phyloP scores from a whole-genome alignment of 1,140 invertebrate genomes.

The Diplogasteroides magnus region DNA sequence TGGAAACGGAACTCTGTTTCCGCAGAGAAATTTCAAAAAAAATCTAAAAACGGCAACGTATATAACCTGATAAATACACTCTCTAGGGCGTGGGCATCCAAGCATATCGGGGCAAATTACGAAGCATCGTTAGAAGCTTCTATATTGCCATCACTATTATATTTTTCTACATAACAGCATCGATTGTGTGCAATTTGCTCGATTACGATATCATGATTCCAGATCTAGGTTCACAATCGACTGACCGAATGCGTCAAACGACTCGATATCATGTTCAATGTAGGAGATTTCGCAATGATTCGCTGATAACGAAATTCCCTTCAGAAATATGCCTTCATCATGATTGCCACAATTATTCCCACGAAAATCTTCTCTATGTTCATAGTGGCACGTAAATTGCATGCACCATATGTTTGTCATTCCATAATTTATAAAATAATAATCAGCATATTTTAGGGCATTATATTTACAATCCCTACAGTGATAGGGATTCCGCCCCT shows the following conservation, averaged over 20 bases:
- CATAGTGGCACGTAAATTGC: too few species aligned
- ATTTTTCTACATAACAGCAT: too few species aligned
- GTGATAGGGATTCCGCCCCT: too few species aligned
- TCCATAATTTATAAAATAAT: background rate
- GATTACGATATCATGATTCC: too few species aligned
- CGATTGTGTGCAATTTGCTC: too few species aligned
- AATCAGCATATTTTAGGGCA: background rate
- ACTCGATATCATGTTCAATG: background rate
- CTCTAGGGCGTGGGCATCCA: background rate
- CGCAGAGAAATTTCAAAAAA: too few species aligned
- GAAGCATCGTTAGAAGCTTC: background rate
- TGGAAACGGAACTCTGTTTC: too few species aligned
- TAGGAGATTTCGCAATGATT: too few species aligned
- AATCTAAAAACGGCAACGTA: too few species aligned
- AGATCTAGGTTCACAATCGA: background rate
- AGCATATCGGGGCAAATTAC: background rate
- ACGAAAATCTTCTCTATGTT: conserved; percentile 29
- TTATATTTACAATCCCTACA: conserved; percentile 3
- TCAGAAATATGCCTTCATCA: conserved; percentile 36
- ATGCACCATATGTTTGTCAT: too few species aligned
- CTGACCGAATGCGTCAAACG: background rate
- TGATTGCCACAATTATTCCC: conserved; percentile 36
- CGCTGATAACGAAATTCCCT: background rate
- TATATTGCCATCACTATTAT: background rate
- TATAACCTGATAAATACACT: too few species aligned